Evolutionary conservation across 2,113 vertebrate genomes (phyloP).

Genomic region (Seriola quinqueradiata): DNA sequence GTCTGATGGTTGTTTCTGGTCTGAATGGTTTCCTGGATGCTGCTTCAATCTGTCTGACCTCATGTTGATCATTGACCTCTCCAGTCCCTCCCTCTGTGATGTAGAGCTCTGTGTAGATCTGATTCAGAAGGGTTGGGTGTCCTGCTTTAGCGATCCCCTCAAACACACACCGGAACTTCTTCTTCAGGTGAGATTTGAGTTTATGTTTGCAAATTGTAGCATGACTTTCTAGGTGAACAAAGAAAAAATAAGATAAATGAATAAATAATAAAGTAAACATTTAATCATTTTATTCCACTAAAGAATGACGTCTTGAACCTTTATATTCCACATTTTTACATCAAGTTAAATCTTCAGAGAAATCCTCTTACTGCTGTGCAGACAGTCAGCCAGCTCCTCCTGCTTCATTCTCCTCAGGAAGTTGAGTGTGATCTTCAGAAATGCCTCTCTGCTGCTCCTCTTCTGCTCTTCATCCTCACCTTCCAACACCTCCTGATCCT

Average conservation of each 20-base stretch:
- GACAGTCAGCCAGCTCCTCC: constrained; percentile 33
- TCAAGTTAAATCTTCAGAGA: background rate
- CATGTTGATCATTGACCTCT: constrained; percentile 24
- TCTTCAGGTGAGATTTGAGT: constrained; percentile 20
- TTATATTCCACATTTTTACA: background rate
- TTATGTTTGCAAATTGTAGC: background rate
- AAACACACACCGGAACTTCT: constrained; percentile 26
- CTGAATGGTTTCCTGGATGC: constrained; percentile 4
- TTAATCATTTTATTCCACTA: background rate
- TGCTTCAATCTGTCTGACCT: constrained; percentile 47
- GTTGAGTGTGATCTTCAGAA: too few relatives aligned
- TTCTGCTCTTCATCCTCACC: too few relatives aligned
- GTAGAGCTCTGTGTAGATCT: constrained; percentile 55
- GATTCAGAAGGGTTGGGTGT: constrained; percentile 5
- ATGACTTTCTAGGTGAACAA: background rate
- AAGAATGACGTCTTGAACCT: too few relatives aligned
- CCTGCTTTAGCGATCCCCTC: background rate
- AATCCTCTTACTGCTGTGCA: constrained; percentile 39
- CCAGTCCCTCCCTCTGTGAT: constrained; percentile 40
- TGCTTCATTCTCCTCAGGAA: constrained; percentile 38
- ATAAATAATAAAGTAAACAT: too few relatives aligned
- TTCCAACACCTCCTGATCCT: background rate
- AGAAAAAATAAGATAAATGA: background rate
- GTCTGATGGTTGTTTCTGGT: background rate
- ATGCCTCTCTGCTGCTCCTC: too few relatives aligned